phyloP scores from a whole-genome alignment of 2,113 vertebrate genomes.

The Coracopsis vasa region DNA sequence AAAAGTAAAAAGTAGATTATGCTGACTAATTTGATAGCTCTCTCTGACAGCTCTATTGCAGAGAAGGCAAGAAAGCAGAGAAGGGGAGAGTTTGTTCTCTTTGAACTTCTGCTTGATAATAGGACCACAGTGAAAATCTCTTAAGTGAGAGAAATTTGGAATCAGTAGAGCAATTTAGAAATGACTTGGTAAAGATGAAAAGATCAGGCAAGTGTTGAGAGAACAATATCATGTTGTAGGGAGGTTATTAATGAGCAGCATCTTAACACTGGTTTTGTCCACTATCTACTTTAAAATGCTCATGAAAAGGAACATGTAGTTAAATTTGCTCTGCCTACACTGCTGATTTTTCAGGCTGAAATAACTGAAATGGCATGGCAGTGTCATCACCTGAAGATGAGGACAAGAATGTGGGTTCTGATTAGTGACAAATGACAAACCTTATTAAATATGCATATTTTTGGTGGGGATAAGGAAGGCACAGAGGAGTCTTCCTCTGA shows the following conservation, averaged over 20 bases:
- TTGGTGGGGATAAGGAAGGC: not conserved
- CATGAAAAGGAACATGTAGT: not conserved
- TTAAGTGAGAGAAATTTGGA: not conserved
- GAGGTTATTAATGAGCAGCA: not conserved
- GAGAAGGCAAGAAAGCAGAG: not conserved
- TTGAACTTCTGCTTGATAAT: not conserved
- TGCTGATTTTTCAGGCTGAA: not conserved
- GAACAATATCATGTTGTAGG: not conserved
- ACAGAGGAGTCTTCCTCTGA: not conserved
- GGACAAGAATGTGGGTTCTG: not conserved
- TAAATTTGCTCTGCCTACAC: not conserved
- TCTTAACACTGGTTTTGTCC: not conserved
- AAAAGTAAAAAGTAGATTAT: not conserved
- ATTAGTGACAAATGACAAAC: not conserved
- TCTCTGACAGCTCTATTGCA: not conserved
- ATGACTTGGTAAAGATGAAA: not conserved
- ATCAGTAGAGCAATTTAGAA: not conserved
- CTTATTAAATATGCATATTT: not conserved
- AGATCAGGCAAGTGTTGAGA: not conserved
- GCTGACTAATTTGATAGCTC: not conserved
- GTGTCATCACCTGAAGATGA: not conserved
- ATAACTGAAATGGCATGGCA: not conserved
- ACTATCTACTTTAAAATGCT: not conserved
- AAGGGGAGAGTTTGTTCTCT: not conserved
- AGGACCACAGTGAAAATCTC: not conserved